A percentile compares a stretch with the other conserved stretches of the same genome.
Evolutionary conservation across 1,140 invertebrate species (phyloP).

Genomic region (Teleogryllus occipitalis): DNA sequence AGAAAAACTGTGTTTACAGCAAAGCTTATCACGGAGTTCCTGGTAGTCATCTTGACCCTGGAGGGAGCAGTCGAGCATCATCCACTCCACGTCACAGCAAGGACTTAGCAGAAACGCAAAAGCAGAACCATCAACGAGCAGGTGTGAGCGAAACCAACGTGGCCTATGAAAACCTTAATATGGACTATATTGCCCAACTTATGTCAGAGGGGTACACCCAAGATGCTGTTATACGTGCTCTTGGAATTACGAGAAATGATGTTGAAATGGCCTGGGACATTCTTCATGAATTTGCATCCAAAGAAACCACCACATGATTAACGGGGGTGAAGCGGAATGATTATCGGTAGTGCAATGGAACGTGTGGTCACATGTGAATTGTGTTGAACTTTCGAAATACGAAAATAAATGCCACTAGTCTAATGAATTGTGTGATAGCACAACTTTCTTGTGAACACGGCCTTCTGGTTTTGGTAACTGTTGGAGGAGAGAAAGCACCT

Average conservation of each 20-base stretch:
- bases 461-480: background rate
- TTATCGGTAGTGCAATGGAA: background rate
- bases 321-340: background rate
- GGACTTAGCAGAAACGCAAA: conserved; percentile 10
- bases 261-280: conserved; percentile 92
- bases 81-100: conserved; percentile 3
- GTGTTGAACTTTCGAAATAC: background rate
- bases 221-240: conserved; percentile 79
- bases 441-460: background rate
- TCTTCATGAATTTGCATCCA: conserved; percentile 82
- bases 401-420: background rate
- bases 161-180: conserved; percentile 80
- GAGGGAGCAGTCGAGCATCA: background rate
- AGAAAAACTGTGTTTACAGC: conserved; percentile 9
- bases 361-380: background rate
- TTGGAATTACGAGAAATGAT: conserved; percentile 86
- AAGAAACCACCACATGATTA: conserved; percentile 31
- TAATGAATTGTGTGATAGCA: background rate
- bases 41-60: conserved; percentile 14
- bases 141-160: conserved; percentile 22
- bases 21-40: conserved; percentile 14
- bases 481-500: background rate
- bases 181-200: conserved; percentile 79
- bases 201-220: conserved; percentile 83
- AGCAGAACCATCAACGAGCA: conserved; percentile 11